Percentiles rank a stretch among this genome's conserved stretches.
These are phyloP conservation scores for Champsocephalus gunnari DNA, from an alignment of 2,797 vertebrate species.

Conservation along the genomic window DNA sequence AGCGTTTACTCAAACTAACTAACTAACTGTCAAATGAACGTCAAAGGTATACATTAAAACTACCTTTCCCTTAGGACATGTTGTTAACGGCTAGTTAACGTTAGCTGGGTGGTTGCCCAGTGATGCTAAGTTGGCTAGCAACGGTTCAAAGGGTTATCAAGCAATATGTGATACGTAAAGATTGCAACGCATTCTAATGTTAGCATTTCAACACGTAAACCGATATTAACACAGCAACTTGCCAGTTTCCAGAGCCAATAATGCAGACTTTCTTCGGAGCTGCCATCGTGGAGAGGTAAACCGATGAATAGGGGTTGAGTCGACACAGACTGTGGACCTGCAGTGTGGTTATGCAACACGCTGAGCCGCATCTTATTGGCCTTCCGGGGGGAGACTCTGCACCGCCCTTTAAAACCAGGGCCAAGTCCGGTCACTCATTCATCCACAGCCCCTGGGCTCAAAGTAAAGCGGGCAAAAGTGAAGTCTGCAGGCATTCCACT, in stretches of 20 bases:
- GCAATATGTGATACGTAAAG: neutral
- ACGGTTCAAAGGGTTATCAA: neutral
- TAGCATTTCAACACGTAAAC: neutral
- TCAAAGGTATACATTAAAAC: neutral
- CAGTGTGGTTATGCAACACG: constrained; percentile 65
- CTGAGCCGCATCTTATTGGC: constrained; percentile 63
- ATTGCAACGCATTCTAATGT: neutral
- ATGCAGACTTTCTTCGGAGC: constrained; percentile 91
- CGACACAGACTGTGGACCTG: constrained; percentile 19
- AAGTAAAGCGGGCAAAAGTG: constrained; percentile 53
- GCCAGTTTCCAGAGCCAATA: constrained; percentile 97
- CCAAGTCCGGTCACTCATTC: constrained; percentile 27
- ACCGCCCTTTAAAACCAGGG: constrained; percentile 51
- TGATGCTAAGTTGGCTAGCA: constrained; percentile 51
- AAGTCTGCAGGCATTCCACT: neutral
- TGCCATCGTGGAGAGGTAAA: constrained; percentile 72
- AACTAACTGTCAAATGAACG: neutral
- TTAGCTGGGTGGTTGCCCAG: constrained; percentile 21
- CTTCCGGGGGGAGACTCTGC: constrained; percentile 34
- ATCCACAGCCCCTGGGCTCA: constrained; percentile 16
- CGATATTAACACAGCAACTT: constrained; percentile 51
- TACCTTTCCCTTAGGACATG: neutral
- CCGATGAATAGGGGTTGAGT: constrained; percentile 9
- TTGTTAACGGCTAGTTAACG: constrained; percentile 17
- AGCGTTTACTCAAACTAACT: neutral